Percentiles rank a stretch among this genome's conserved stretches.
These are phyloP conservation scores for Bombus impatiens DNA, from an alignment of 1,140 invertebrate species.

Conservation along the genomic window DNA sequence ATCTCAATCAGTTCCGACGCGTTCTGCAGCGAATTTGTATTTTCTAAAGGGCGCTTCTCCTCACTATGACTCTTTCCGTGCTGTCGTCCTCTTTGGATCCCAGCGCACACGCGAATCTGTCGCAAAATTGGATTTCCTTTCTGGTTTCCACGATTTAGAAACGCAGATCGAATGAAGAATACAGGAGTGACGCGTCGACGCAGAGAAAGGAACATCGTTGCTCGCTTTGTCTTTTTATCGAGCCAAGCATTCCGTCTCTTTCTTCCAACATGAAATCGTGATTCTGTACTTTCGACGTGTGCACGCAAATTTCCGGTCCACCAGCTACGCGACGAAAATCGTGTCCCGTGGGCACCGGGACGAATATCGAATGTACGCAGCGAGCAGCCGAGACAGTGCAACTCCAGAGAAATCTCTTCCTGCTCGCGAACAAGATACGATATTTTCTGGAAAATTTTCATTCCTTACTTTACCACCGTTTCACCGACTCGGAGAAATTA, in stretches of 20 bases:
- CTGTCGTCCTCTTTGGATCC: neutral
- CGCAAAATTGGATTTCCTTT: slow-evolving; percentile 61
- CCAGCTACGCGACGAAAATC: neutral
- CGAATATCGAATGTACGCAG: slow-evolving; percentile 37
- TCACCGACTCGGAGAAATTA: neutral
- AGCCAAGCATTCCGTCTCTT: neutral
- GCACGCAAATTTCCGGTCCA: slow-evolving; percentile 52
- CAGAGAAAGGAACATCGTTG: slow-evolving; percentile 10
- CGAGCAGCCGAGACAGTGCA: neutral
- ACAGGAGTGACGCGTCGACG: neutral
- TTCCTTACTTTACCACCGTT: neutral
- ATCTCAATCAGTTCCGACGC: slow-evolving; percentile 16
- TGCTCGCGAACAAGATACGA: no score
- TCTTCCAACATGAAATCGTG: neutral
- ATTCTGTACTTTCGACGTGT: slow-evolving; percentile 1
- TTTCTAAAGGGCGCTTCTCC: neutral
- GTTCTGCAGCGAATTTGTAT: slow-evolving; percentile 22
- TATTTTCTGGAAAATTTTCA: neutral
- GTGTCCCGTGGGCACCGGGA: slow-evolving; percentile 36
- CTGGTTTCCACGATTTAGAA: slow-evolving; percentile 24
- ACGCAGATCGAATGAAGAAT: neutral
- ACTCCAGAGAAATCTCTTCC: neutral
- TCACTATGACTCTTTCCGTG: neutral
- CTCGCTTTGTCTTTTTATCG: neutral
- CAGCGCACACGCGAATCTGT: slow-evolving; percentile 52